Base-by-base conservation (phyloP, 1,140 invertebrate species). In the Dinothrombium tinctorium region DNA sequence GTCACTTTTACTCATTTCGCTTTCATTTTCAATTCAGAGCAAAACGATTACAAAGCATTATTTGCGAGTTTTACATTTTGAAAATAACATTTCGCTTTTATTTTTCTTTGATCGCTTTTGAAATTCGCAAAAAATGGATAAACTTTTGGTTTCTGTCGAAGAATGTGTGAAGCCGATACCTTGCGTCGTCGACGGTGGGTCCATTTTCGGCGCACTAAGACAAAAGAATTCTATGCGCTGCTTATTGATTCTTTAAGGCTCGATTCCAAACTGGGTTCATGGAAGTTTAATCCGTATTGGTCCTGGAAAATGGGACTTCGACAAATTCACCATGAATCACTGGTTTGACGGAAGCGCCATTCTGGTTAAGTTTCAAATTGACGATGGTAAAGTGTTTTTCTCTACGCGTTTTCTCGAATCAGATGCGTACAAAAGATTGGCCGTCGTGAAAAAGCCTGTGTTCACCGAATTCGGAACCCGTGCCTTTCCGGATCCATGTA, bases 281-380 rank as follows among this genome's bases (percentile, higher is more conserved):
- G 65, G 66, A 0, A 55, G 49, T 23, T 49, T 67, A 6, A 53
- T 61, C 25, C 42, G 63, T 37, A 54, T 63, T 45, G 66, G 66
- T 7, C 63, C 65, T 2, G 65, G 59, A 31, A 54, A 57, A 41
- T 67, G 59, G 47, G 57, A 65, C 40, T 41, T 65, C 14, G 58
- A 56, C 11, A 51, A 58, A 15, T 60, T 56, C 43, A 50, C 44
- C 6, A 35, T 59, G 1, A 59, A 60, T 21, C 55, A 59, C 42
- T 60, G 49, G 48, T 52, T 57, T 20, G 59, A 61, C 50, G 59
- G 59, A 9, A 54, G 53, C 42, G 54, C 56, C 14, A 46, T 58
- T 2, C 37, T 62, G 4, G 53, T 52, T 38, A 55, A 56, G 40
- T 61, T 58, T 45, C 46, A 54, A 19, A 56, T 61, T 4, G 29